Evolutionary conservation across 2,113 vertebrate species (phyloP).

Genomic region (Dasyornis broadbenti): DNA sequence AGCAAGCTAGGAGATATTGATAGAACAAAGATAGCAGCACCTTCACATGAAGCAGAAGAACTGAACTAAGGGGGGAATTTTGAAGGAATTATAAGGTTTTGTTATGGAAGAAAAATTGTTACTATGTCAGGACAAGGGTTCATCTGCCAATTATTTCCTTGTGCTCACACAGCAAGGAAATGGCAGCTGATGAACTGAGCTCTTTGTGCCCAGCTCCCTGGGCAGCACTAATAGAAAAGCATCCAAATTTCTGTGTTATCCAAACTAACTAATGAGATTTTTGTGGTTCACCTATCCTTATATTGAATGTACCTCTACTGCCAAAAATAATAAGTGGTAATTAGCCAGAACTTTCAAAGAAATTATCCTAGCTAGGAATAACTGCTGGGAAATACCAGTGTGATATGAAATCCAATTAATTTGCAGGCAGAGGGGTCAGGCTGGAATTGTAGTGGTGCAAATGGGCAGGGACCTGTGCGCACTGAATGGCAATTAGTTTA

Average conservation of each 20-base stretch:
- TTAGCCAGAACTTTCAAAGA: neutral
- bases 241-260: neutral
- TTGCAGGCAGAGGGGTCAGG: neutral
- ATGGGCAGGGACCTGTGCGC: neutral
- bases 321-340: neutral
- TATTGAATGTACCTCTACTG: neutral
- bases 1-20: neutral
- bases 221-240: neutral
- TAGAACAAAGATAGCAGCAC: neutral
- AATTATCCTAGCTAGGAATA: neutral
- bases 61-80: neutral
- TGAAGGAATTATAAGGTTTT: neutral
- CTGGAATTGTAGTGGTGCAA: neutral
- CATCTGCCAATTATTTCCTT: neutral
- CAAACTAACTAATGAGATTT: neutral
- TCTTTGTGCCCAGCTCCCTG: neutral
- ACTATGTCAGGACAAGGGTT: neutral
- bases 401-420: neutral
- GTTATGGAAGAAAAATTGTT: neutral
- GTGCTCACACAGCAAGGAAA: neutral
- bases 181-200: neutral
- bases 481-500: neutral
- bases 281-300: neutral
- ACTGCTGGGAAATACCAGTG: neutral
- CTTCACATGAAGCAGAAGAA: neutral